A percentile compares a stretch with the other conserved stretches of the same genome.
phyloP scores from a whole-genome alignment of 2,797 vertebrate genomes.

The Sebastes baramenuke region DNA sequence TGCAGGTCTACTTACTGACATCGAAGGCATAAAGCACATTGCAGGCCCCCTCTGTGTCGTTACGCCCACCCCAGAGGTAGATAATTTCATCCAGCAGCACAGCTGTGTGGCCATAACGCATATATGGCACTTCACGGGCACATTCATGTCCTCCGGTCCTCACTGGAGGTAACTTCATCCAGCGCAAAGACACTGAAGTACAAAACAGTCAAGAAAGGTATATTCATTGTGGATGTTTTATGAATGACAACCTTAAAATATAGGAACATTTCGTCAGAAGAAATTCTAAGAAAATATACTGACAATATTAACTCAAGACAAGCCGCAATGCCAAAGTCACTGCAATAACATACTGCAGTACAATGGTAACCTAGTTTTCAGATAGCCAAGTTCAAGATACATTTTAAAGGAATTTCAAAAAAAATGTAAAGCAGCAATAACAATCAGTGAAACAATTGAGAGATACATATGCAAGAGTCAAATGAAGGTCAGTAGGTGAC shows the following conservation, averaged over 20 bases:
- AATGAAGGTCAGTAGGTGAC: not conserved
- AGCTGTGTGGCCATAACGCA: slow-evolving; percentile 98
- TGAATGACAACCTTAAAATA: not conserved
- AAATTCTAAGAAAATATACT: not conserved
- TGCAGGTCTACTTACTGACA: slow-evolving; percentile 88
- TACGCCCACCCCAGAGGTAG: slow-evolving; percentile 98
- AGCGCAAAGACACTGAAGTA: slow-evolving; percentile 92
- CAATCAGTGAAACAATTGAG: not conserved
- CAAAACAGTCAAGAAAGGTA: not conserved
- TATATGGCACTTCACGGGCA: slow-evolving; percentile 93
- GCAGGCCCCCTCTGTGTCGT: slow-evolving; percentile 98
- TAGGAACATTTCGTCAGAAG: not conserved
- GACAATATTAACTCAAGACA: not conserved
- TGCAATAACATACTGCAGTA: not conserved
- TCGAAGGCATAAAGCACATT: slow-evolving; percentile 97
- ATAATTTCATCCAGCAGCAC: slow-evolving; percentile 95
- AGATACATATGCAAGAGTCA: not conserved
- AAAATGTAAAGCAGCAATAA: not conserved
- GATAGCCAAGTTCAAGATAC: not conserved
- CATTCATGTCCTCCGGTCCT: slow-evolving; percentile 87
- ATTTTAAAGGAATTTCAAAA: not conserved
- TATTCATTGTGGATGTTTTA: not conserved
- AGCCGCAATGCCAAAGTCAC: not conserved
- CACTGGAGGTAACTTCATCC: slow-evolving; percentile 95
- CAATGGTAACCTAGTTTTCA: not conserved